These are phyloP conservation scores for Plodia interpunctella DNA, from an alignment of 1,140 invertebrate species.

Conservation along the genomic window DNA sequence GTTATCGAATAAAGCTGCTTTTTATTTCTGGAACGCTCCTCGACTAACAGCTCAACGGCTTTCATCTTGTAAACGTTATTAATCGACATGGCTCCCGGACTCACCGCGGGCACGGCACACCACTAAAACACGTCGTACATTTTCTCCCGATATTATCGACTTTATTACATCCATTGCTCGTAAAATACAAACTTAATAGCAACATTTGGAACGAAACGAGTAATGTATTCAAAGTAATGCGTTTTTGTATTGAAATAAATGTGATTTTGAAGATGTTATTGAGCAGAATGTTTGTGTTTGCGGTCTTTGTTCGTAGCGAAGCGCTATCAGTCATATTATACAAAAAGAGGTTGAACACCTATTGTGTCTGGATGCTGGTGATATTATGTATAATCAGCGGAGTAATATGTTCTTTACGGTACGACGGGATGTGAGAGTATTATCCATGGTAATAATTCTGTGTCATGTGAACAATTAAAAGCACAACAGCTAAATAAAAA, in stretches of 20 bases:
- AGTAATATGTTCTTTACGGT: conserved; percentile 25
- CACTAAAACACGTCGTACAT: conserved; percentile 26
- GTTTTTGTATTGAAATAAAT: neutral
- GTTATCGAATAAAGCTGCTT: conserved; percentile 66
- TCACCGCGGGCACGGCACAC: conserved; percentile 29
- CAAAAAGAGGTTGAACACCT: conserved; percentile 52
- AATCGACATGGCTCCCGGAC: conserved; percentile 70
- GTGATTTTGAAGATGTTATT: conserved; percentile 19
- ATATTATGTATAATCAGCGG: conserved; percentile 28
- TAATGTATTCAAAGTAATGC: neutral
- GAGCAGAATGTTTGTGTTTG: conserved; percentile 51
- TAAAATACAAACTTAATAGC: neutral
- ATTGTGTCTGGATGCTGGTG: conserved; percentile 43
- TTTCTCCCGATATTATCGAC: neutral
- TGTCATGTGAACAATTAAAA: conserved; percentile 15
- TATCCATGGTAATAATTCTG: conserved; percentile 34
- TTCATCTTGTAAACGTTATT: conserved; percentile 76
- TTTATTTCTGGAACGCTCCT: conserved; percentile 73
- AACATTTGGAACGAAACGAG: neutral
- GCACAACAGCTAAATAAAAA: too few species aligned
- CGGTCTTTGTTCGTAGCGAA: conserved; percentile 49
- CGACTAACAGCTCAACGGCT: conserved; percentile 67
- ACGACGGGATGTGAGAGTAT: conserved; percentile 28
- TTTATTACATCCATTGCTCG: neutral
- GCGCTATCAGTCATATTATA: conserved; percentile 64